Evolutionary conservation across 2,113 vertebrate genomes (phyloP).

Genomic region (Colaptes auratus): DNA sequence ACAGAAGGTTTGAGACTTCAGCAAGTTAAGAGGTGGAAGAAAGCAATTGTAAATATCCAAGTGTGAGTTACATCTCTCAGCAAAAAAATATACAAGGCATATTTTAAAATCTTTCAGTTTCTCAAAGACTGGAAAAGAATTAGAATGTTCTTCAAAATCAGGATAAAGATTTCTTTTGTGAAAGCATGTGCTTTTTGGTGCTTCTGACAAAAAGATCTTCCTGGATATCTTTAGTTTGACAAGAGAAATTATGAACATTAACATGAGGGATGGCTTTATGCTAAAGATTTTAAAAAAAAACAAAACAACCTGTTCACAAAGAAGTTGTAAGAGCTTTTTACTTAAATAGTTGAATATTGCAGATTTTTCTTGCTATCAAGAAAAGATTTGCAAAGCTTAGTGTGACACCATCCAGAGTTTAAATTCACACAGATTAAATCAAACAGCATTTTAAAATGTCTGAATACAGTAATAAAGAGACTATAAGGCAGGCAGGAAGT

Average conservation of each 20-base stretch:
- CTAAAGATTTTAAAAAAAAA: constrained; percentile 5
- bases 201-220: neutral
- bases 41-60: neutral
- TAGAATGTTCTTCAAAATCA: neutral
- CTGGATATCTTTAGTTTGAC: constrained; percentile 24
- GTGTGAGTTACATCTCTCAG: neutral
- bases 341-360: constrained; percentile 6
- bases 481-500: neutral
- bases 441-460: neutral
- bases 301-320: neutral
- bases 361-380: constrained; percentile 7
- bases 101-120: neutral
- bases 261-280: neutral
- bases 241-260: constrained; percentile 13
- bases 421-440: constrained; percentile 28
- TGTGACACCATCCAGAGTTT: neutral
- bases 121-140: neutral
- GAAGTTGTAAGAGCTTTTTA: constrained; percentile 19
- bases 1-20: neutral
- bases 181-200: neutral
- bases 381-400: constrained; percentile 4
- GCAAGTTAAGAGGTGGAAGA: neutral
- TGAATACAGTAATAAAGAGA: neutral
- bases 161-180: neutral
- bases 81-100: neutral